Base-by-base conservation (phyloP, 1,140 invertebrate species). In the Saccostrea glomerata region DNA sequence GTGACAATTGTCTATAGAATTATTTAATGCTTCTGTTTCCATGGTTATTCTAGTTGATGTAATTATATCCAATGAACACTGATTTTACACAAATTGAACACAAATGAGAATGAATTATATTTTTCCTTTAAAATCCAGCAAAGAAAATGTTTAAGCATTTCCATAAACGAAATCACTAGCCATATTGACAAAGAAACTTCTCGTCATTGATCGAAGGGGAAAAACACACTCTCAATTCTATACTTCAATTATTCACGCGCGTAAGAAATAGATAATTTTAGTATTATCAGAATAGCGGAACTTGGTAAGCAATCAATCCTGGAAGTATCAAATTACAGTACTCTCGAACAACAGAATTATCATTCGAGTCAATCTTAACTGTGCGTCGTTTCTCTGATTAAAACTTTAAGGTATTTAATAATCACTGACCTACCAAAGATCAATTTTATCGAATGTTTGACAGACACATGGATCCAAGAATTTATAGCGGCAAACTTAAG, bases 331-430 rank as follows among this genome's bases (percentile, higher is more conserved):
- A 3, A 17, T 77, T 77, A 77, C 70, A 36, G 23, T 77, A 77
- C 70, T 77, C 25, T 30, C 25, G 13, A 77, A 77, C 11, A 77
- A 77, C 11, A 77, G 23, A 17, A 25, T 77, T 77, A 77, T 77
- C 70, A 25, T 15, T 30, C 23, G 30, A 77, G 25, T 30, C 25
- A 25, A 77, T 77, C 70, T 77, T 77, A 13, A 77, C 70, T 36
- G 70, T 77, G 70, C 25, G 25, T 77, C 70, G 12, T 77, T 77
- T 77, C 70, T 30, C 70, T 77, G 70, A 77, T 77, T 77, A 77
- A 77, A 77, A 77, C 70, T 77, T 47, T 77, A 77, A 77, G 70
- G 70, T 77, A 77, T 77, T 77, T 30, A 77, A 77, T 77, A 77
- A 77, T 30, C 70, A 77, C 25, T 36, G 30, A 77, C 15, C 25